Evolutionary conservation across 2,888 invertebrate species (phyloP).

Genomic region (Melinaea marsaeus): DNA sequence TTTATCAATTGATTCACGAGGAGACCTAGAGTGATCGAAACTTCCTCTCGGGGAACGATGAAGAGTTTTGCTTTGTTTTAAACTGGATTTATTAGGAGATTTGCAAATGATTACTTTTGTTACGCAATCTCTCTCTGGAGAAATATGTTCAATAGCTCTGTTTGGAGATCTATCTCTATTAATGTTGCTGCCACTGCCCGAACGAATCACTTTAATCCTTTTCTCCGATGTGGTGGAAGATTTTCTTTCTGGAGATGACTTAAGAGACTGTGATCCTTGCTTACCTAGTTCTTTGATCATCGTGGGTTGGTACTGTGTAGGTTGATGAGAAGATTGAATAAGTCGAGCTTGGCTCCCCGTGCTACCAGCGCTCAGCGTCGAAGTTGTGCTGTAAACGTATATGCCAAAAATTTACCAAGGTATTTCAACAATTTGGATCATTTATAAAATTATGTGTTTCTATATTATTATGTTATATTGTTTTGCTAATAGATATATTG

Average conservation of each 20-base stretch:
- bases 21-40: conserved; percentile 70
- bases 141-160: conserved; percentile 49
- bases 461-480: too few species aligned
- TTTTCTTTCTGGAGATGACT: conserved; percentile 72
- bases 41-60: conserved; percentile 77
- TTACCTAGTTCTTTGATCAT: conserved; percentile 94
- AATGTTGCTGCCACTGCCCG: conserved; percentile 74
- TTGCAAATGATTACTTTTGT: conserved; percentile 74
- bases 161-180: conserved; percentile 68
- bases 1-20: conserved; percentile 78
- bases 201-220: conserved; percentile 72
- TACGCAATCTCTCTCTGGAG: conserved; percentile 67
- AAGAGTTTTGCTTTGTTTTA: conserved; percentile 63
- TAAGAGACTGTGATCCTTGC: conserved; percentile 75
- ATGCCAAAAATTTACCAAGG: neutral
- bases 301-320: conserved; percentile 93
- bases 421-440: neutral
- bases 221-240: conserved; percentile 48
- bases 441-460: neutral
- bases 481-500: neutral
- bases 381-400: conserved; percentile 86
- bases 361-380: conserved; percentile 95
- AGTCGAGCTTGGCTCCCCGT: conserved; percentile 95
- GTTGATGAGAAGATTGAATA: conserved; percentile 95
- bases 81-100: conserved; percentile 70